Percentiles rank a stretch among this genome's conserved stretches.
These are phyloP conservation scores for Schrankia costaestrigalis DNA, from an alignment of 2,888 invertebrate genomes.

Conservation along the genomic window DNA sequence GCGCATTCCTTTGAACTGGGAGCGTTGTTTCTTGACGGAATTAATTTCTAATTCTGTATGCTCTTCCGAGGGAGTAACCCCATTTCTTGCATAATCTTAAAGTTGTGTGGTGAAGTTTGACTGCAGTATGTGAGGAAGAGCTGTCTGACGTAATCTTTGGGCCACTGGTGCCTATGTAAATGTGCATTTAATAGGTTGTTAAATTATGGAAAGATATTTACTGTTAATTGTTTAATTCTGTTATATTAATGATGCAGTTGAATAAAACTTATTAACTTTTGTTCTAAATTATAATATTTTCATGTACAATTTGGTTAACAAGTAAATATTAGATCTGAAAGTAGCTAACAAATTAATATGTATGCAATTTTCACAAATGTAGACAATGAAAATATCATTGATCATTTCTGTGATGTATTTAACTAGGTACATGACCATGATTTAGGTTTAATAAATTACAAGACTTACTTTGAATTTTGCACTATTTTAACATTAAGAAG, in stretches of 20 bases:
- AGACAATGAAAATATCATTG: conserved; percentile 14
- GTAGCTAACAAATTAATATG: conserved; percentile 19
- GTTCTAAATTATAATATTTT: conserved; percentile 28
- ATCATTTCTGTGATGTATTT: conserved; percentile 24
- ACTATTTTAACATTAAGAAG: conserved; percentile 55
- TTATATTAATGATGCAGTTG: conserved; percentile 53
- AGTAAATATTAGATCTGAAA: conserved; percentile 34
- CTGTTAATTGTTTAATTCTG: conserved; percentile 71
- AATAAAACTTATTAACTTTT: conserved; percentile 32
- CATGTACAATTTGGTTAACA: conserved; percentile 22
- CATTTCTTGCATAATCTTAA: conserved; percentile 23
- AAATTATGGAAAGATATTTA: conserved; percentile 71
- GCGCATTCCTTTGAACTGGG: conserved; percentile 63
- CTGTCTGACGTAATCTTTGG: conserved; percentile 43
- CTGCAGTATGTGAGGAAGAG: conserved; percentile 23
- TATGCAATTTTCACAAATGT: conserved; percentile 21
- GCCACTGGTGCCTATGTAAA: conserved; percentile 55
- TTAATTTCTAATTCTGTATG: conserved; percentile 57
- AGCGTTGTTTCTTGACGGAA: conserved; percentile 63
- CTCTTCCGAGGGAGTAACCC: conserved; percentile 40
- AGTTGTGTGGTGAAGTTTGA: conserved; percentile 34
- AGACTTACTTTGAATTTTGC: conserved; percentile 56
- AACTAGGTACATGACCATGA: conserved; percentile 44
- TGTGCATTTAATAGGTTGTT: conserved; percentile 78
- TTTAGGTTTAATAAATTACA: conserved; percentile 55